Conservation (phyloP, 2,113 vertebrate genomes). For the Carlito syrichta region DNA sequence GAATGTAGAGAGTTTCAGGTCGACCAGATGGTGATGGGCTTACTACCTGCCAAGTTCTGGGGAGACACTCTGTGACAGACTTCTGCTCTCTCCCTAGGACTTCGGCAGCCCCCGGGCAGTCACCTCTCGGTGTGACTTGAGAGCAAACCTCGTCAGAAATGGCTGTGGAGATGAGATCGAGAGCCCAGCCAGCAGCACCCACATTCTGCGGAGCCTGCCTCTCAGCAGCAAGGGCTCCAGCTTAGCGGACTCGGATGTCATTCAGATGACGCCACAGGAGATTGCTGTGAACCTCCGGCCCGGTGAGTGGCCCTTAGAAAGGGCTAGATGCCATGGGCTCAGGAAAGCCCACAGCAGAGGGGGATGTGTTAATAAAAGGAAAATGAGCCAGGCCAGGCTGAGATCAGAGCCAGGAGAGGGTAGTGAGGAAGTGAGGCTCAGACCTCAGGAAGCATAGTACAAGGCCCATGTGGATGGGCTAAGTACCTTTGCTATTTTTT, state of each 20-base stretch:
- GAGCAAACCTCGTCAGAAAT: conserved; percentile 85
- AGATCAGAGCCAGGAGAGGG: background rate
- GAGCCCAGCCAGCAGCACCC: conserved; percentile 86
- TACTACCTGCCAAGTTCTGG: background rate
- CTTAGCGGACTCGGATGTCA: conserved; percentile 82
- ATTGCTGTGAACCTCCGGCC: conserved; percentile 90
- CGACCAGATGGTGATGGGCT: background rate
- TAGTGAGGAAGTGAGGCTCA: background rate
- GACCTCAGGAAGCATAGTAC: background rate
- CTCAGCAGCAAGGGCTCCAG: conserved; percentile 91
- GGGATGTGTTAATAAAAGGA: background rate
- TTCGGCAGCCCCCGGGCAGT: conserved; percentile 86
- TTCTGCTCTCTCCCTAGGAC: conserved; percentile 79
- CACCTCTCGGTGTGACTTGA: conserved; percentile 91
- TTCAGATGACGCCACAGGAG: conserved; percentile 93
- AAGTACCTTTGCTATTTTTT: background rate
- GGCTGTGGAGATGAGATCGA: conserved; percentile 87
- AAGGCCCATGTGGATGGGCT: background rate
- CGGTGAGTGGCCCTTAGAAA: conserved; percentile 80
- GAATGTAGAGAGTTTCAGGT: background rate
- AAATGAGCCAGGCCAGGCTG: background rate
- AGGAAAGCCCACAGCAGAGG: background rate
- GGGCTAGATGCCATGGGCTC: rapidly evolving
- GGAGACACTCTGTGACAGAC: background rate
- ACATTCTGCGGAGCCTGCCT: conserved; percentile 80